These are phyloP conservation scores for Pseudomyrmex flavicornis DNA, from an alignment of 1,140 invertebrate species.

Conservation along the genomic window DNA sequence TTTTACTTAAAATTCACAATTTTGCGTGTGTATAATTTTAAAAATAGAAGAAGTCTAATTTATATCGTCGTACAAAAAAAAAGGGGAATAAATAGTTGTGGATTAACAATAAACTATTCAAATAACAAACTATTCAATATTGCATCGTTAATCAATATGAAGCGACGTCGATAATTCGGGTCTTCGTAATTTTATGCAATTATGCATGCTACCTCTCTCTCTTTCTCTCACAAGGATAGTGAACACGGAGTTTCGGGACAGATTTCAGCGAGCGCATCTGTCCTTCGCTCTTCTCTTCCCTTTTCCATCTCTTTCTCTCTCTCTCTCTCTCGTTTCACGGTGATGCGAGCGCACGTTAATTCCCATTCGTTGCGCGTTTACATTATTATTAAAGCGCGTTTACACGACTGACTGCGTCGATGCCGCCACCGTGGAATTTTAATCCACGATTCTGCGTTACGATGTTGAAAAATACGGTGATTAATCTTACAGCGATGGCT, in stretches of 20 bases:
- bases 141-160: conserved; percentile 15
- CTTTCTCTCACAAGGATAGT: neutral
- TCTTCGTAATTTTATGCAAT: conserved; percentile 79
- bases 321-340: conserved; percentile 71
- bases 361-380: conserved; percentile 76
- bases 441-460: conserved; percentile 54
- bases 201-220: conserved; percentile 70
- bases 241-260: neutral
- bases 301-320: no score
- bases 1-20: no score
- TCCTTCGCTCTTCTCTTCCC: conserved; percentile 48
- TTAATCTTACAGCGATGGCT: conserved; percentile 18
- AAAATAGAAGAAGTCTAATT: no score
- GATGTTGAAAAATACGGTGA: neutral
- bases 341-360: conserved; percentile 75
- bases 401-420: conserved; percentile 72
- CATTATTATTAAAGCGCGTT: conserved; percentile 74
- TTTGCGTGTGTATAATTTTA: no score
- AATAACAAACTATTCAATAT: conserved; percentile 14
- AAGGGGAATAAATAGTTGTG: no score
- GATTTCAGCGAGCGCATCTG: conserved; percentile 25
- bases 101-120: neutral
- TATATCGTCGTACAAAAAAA: no score
- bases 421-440: conserved; percentile 74
- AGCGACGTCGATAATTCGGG: conserved; percentile 67